Evolutionary conservation across 2,797 vertebrate genomes (phyloP).

Genomic region (Cetoscarus ocellatus): DNA sequence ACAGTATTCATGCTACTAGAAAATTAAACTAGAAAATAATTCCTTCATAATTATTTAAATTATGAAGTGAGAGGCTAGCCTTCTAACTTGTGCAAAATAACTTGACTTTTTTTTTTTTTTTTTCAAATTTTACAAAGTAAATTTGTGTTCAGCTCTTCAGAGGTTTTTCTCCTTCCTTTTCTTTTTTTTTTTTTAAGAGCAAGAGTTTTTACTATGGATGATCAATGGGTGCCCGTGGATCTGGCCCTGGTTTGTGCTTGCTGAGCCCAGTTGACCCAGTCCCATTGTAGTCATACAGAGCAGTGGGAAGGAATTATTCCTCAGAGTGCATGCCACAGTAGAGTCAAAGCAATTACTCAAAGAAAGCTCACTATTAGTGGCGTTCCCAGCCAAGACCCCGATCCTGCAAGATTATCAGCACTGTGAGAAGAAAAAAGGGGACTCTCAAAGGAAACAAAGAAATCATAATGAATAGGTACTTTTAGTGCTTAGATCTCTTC

Average conservation of each 20-base stretch:
- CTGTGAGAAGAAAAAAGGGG: conserved; percentile 6
- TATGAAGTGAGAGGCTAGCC: background rate
- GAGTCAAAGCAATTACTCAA: conserved; percentile 69
- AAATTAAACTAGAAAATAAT: no score
- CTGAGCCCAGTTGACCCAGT: conserved; percentile 46
- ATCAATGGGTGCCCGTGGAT: conserved; percentile 42
- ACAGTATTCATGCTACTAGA: no score
- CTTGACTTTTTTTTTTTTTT: background rate
- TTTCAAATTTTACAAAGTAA: background rate
- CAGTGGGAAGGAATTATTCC: conserved; percentile 56
- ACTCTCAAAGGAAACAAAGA: conserved; percentile 10
- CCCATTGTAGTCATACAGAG: conserved; percentile 45
- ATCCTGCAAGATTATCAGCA: conserved; percentile 29
- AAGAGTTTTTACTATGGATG: conserved; percentile 17
- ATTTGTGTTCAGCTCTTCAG: background rate
- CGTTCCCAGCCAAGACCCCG: conserved; percentile 24
- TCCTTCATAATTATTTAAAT: background rate
- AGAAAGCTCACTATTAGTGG: conserved; percentile 44
- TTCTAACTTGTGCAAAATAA: background rate
- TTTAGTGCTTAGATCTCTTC: background rate
- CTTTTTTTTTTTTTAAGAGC: conserved; percentile 1
- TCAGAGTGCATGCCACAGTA: conserved; percentile 37
- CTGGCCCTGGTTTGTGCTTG: conserved; percentile 14
- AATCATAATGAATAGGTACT: background rate
- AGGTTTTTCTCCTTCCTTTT: background rate